Evolutionary conservation across 2,797 vertebrate species (phyloP).

Genomic region (Chromis chromis): DNA sequence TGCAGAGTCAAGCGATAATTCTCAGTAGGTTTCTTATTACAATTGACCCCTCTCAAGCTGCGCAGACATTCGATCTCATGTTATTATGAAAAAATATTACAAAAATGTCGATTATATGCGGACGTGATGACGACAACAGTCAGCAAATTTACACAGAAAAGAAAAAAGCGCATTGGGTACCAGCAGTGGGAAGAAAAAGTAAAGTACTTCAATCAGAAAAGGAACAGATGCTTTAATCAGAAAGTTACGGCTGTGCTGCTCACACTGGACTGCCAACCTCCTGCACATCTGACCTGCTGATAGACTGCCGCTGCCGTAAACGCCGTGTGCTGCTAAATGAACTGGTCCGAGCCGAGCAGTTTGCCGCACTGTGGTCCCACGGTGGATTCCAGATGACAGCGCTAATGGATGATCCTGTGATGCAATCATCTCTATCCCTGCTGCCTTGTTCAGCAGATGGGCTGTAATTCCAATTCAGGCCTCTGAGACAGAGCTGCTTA

Average conservation of each 20-base stretch:
- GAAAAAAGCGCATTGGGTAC: background rate
- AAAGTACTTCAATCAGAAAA: conserved; percentile 7
- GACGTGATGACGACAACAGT: background rate
- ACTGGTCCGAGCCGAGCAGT: conserved; percentile 39
- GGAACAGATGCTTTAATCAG: conserved; percentile 22
- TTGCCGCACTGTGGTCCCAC: conserved; percentile 56
- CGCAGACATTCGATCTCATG: background rate
- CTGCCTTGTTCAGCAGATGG: conserved; percentile 69
- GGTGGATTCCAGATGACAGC: conserved; percentile 71
- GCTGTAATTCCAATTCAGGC: conserved; percentile 63
- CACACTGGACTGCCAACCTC: conserved; percentile 21
- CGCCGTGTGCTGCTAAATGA: conserved; percentile 42
- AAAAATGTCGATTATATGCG: background rate
- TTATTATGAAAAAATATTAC: background rate
- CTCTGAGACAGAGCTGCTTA: conserved; percentile 62
- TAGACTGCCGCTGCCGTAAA: conserved; percentile 36
- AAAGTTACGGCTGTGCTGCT: conserved; percentile 25
- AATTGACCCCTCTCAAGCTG: conserved; percentile 5
- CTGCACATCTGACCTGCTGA: conserved; percentile 55
- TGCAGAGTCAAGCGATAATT: background rate
- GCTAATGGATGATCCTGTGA: conserved; percentile 74
- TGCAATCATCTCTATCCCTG: conserved; percentile 73
- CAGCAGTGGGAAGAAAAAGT: background rate
- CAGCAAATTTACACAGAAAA: background rate
- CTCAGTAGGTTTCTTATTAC: background rate